Base-by-base conservation (phyloP, 2,888 invertebrate genomes). In the Nezara viridula region DNA sequence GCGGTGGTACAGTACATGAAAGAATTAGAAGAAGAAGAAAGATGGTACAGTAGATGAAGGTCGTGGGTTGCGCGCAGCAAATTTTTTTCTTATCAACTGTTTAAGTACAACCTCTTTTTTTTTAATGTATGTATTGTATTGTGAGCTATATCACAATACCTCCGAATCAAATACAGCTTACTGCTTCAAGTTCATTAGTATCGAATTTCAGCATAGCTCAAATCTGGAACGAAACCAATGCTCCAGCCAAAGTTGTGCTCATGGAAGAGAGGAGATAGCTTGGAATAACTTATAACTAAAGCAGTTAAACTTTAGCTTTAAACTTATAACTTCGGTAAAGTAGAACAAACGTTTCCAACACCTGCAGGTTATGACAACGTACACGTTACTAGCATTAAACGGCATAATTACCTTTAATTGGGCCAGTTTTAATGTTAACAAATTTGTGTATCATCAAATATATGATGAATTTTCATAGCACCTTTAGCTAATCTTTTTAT, bases 291-390 rank as follows among this genome's bases (percentile, higher is more conserved):
- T 81, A 81, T 77, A 81, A 81, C 81, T 81, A 81, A 81, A 81
- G 81, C 81, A 81, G 81, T 81, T 81, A n/a, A 81, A 81, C n/a
- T 81, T 81, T 81, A 44, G 81, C 81, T 44, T 81, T 81, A 44
- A 81, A 81, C 81, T 81, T 81, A 81, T 81, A 81, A 81, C 81
- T 81, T 81, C 2, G 44, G n/a, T 47, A 81, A 81, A 81, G 81
- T 81, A 81, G 81, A 81, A n/a, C 81, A 81, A 81, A 81, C 81
- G 81, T 40, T 81, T 81, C 81, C 81, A 81, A n/a, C 81, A 81
- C 81, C 81, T 81, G 81, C n/a, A 44, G 81, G 44, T 81, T 81
- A 81, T 44, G 81, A 81, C 81, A 81, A 47, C 44, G 81, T 81
- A 47, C 44, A 81, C 44, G 81, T 81, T 44, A 81, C 81, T 81